Base-by-base conservation (phyloP, 2,888 invertebrate genomes). In the Nomada fabriciana region DNA sequence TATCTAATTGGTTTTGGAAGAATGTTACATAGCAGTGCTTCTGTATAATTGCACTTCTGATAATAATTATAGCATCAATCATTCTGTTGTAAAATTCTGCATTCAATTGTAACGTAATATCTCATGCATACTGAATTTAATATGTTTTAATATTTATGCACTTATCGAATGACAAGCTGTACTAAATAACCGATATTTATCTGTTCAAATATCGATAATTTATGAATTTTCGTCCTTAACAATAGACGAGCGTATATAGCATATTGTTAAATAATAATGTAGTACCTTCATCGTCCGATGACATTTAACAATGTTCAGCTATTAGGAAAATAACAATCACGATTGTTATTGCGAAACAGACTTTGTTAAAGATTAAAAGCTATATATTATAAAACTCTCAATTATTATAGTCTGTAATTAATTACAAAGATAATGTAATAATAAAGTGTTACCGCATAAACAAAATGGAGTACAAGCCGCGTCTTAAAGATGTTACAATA, bases 1-100 rank as follows among this genome's bases (percentile, higher is more conserved):
- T 47, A 47, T 15, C 15, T 47, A 47, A 10, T 70, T 76, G 55
- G 59, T 60, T 70, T 71, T 64, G 65, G 61, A 53, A 43, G 36
- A 73, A 78, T 68, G 55, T 68, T 52, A 13, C 15, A 13, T 57
- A 13, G 5, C 63, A 55, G 11, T 69, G 36, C 63, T 15, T 68
- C 55, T 55, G 25, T 63, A 57, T 57, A 68, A 23, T 43, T 57
- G 10, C 63, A 61, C 20, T 42, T 71, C 2, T 76, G 71, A 76
- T 80, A 77, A 61, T 55, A 57, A 72, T n/a, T 72, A 67, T 76
- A 61, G 57, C 67, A 72, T 80, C 60, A 65, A 76, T 47, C 50
- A 47, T 29, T 80, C 36, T 67, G 53, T 71, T 69, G 18, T 67
- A 29, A 65, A 60, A 71, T 50, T 50, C 42, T 67, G 25, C 23